Percentiles rank a stretch among this genome's conserved stretches.
These are phyloP conservation scores for Cremastinae sp. DNA, from an alignment of 2,888 invertebrate species.

Conservation along the genomic window DNA sequence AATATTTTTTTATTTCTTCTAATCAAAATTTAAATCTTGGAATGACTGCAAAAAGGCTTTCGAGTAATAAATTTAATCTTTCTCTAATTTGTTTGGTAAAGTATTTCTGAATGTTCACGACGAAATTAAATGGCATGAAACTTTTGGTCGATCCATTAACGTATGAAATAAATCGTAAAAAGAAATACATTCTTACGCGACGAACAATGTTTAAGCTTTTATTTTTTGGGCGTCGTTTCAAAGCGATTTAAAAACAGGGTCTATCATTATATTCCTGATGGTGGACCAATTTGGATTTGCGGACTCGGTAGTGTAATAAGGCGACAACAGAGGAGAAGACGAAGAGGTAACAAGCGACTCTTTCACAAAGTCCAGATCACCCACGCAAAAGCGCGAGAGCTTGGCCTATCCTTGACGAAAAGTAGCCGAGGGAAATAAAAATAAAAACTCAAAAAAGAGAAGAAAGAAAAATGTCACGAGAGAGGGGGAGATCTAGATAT, in stretches of 20 bases:
- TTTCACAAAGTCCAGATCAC: slow-evolving; percentile 50
- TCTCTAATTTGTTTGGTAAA: too few species aligned
- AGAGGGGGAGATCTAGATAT: slow-evolving; percentile 21
- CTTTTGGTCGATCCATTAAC: slow-evolving; percentile 32
- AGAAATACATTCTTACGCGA: slow-evolving; percentile 14
- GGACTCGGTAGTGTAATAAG: slow-evolving; percentile 14
- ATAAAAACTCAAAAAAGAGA: slow-evolving; percentile 51
- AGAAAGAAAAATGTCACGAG: slow-evolving; percentile 1
- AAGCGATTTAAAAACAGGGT: slow-evolving; percentile 35
- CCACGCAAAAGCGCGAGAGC: slow-evolving; percentile 48
- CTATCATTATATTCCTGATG: slow-evolving; percentile 31
- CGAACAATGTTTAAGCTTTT: slow-evolving; percentile 7
- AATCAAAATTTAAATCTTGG: too few species aligned
- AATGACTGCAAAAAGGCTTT: too few species aligned
- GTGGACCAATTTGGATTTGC: slow-evolving; percentile 45
- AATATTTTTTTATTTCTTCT: too few species aligned
- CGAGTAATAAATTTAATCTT: not conserved
- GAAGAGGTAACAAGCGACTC: slow-evolving; percentile 39
- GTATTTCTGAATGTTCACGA: slow-evolving; percentile 2
- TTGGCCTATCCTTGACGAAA: slow-evolving; percentile 49
- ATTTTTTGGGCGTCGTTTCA: slow-evolving; percentile 35
- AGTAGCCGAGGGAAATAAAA: slow-evolving; percentile 39
- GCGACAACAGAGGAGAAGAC: slow-evolving; percentile 18
- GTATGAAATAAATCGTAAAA: slow-evolving; percentile 36
- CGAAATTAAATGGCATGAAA: too few species aligned